Evolutionary conservation across 2,113 vertebrate genomes (phyloP).

Genomic region (Amazona vittata): DNA sequence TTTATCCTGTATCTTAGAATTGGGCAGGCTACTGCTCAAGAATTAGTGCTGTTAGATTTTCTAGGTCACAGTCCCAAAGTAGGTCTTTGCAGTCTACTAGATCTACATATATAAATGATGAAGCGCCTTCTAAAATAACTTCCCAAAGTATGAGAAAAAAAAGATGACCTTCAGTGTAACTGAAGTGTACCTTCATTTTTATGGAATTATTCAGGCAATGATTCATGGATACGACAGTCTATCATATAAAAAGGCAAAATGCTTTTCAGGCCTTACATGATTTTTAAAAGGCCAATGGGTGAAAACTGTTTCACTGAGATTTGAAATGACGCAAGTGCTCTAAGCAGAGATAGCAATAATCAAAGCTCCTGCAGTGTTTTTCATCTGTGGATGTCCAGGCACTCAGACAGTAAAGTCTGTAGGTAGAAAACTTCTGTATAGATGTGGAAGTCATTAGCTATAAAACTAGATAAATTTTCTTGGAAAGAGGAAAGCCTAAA

Average conservation of each 20-base stretch:
- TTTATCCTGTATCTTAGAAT: not conserved
- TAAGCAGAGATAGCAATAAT: not conserved
- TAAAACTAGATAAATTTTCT: not conserved
- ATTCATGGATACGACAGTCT: not conserved
- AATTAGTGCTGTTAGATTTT: not conserved
- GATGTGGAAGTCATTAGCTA: constrained; percentile 9
- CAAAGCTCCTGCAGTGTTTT: not conserved
- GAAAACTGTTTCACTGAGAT: not conserved
- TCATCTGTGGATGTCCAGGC: not conserved
- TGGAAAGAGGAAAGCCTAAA: not conserved
- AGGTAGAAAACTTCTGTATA: not conserved
- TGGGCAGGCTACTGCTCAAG: not conserved
- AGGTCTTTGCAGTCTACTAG: not conserved
- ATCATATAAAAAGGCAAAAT: not conserved
- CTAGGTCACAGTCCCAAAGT: not conserved
- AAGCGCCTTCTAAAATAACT: not conserved
- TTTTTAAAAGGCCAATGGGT: not conserved
- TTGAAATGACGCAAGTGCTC: not conserved
- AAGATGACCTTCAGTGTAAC: not conserved
- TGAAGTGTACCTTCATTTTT: not conserved
- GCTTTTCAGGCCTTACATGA: not conserved
- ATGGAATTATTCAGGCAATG: not conserved
- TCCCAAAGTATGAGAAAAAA: not conserved
- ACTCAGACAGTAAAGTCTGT: not conserved
- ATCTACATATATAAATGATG: not conserved